Percentiles rank a stretch among this genome's conserved stretches.
Evolutionary conservation across 2,888 invertebrate genomes (phyloP).

Genomic region (Nomada ruficornis): DNA sequence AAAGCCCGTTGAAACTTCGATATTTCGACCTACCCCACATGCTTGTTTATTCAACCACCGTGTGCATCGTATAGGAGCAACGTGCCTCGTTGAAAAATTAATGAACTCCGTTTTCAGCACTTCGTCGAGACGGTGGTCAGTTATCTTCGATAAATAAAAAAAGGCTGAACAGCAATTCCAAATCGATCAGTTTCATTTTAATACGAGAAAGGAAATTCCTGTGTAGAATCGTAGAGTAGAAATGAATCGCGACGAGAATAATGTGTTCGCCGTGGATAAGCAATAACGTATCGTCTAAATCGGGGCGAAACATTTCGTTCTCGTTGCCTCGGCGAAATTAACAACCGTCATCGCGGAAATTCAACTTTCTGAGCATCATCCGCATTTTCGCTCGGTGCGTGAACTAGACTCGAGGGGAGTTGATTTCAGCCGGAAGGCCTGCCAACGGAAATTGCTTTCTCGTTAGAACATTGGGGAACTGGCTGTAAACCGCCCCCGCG

Average conservation of each 20-base stretch:
- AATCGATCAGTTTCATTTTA: constrained; percentile 5
- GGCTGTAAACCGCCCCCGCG: constrained; percentile 13
- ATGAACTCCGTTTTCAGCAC: constrained; percentile 21
- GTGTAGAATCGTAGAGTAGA: not conserved
- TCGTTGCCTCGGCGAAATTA: constrained; percentile 49
- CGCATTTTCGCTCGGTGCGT: not conserved
- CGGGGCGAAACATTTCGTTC: constrained; percentile 15
- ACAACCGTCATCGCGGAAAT: constrained; percentile 44
- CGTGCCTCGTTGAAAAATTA: constrained; percentile 38
- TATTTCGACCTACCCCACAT: constrained; percentile 34
- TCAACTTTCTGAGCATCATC: constrained; percentile 22
- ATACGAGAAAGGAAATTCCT: not conserved
- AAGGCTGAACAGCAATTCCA: not conserved
- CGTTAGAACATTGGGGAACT: constrained; percentile 18
- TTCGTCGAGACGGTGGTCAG: not conserved
- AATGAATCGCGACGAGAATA: constrained; percentile 19
- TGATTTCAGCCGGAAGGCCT: constrained; percentile 28
- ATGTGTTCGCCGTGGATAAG: constrained; percentile 32
- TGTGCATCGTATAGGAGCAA: constrained; percentile 1
- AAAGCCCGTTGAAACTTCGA: constrained; percentile 49
- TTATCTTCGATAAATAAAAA: not conserved
- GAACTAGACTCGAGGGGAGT: constrained; percentile 6
- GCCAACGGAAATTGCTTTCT: constrained; percentile 36
- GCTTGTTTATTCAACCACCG: constrained; percentile 59
- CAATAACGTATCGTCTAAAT: constrained; percentile 35